Percentiles rank a stretch among this genome's conserved stretches.
phyloP scores from a whole-genome alignment of 1,140 invertebrate genomes.

The Diprion similis region DNA sequence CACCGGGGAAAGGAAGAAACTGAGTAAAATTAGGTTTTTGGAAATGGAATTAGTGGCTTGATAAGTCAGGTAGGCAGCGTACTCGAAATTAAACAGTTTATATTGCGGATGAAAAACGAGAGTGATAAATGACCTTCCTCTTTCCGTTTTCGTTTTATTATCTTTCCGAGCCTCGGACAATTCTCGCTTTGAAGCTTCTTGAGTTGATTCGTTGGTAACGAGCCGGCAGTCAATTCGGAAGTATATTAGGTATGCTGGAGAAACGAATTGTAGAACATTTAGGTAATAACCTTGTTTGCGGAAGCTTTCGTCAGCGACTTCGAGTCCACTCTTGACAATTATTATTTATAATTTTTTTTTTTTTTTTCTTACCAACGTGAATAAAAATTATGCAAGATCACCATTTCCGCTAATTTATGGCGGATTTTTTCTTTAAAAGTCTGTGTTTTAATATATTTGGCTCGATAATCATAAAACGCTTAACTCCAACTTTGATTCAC shows the following conservation, averaged over 20 bases:
- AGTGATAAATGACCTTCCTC: neutral
- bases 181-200: neutral
- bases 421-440: no score
- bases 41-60: neutral
- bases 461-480: no score
- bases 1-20: neutral
- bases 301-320: no score
- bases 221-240: neutral
- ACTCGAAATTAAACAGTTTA: neutral
- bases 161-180: neutral
- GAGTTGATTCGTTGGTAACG: constrained; percentile 28
- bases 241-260: neutral
- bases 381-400: no score
- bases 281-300: no score
- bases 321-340: no score
- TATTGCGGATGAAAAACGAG: neutral
- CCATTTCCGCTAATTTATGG: no score
- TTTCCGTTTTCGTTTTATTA: neutral
- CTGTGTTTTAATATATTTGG: no score
- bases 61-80: neutral
- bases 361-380: no score
- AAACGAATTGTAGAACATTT: neutral
- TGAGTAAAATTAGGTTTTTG: neutral
- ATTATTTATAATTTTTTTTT: no score
- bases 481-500: no score